Evolutionary conservation across 2,888 invertebrate genomes (phyloP).

Genomic region (Hoplodrina ambigua): DNA sequence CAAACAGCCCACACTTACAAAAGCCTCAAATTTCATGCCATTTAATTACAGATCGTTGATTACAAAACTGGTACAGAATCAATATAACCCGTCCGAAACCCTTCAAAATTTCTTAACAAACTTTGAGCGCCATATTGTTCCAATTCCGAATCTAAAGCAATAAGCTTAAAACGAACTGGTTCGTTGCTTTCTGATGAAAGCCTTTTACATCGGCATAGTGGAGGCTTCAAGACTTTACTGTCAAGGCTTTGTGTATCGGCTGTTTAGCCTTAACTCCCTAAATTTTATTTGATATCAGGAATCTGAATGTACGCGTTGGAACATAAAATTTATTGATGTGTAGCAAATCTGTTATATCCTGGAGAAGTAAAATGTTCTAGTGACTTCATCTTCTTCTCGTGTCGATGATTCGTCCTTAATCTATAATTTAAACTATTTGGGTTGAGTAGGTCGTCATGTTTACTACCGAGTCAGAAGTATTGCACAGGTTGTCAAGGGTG

Average conservation of each 20-base stretch:
- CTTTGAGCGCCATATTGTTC: conserved; percentile 61
- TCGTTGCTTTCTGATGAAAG: conserved; percentile 50
- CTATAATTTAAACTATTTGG: too few relatives aligned
- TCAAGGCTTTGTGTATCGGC: conserved; percentile 48
- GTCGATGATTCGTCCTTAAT: too few relatives aligned
- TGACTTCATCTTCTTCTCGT: not conserved
- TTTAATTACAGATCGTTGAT: conserved; percentile 49
- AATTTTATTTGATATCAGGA: conserved; percentile 45
- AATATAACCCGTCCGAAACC: conserved; percentile 51
- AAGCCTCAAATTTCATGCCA: conserved; percentile 22
- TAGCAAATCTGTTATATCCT: conserved; percentile 38
- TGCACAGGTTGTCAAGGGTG: too few relatives aligned
- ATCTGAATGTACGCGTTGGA: conserved; percentile 35
- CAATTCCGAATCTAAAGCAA: conserved; percentile 52
- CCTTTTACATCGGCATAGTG: conserved; percentile 30
- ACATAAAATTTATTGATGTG: conserved; percentile 49
- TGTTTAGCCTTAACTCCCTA: conserved; percentile 11
- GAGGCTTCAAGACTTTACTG: conserved; percentile 57
- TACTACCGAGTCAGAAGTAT: too few relatives aligned
- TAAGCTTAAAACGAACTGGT: conserved; percentile 56
- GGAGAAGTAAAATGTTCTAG: conserved; percentile 28
- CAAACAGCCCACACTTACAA: conserved; percentile 27
- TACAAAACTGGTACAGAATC: conserved; percentile 50
- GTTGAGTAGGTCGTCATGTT: too few relatives aligned
- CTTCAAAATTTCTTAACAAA: conserved; percentile 57